Conservation (phyloP, 2,113 vertebrate genomes). For the Deroptyus accipitrinus region DNA sequence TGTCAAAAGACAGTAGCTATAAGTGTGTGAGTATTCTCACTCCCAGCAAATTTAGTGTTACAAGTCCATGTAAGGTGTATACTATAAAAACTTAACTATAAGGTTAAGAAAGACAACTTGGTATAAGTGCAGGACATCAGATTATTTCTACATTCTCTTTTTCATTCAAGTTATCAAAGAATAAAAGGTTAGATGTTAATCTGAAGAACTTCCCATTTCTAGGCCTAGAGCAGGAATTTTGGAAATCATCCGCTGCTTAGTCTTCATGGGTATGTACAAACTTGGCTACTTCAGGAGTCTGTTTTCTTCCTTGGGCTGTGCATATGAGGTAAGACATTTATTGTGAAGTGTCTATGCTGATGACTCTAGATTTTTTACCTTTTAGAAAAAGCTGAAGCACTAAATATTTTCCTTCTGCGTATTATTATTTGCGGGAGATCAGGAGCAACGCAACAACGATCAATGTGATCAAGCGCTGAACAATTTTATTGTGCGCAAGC, state of each 20-base stretch:
- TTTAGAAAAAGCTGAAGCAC: not conserved
- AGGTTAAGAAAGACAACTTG: not conserved
- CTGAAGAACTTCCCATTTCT: not conserved
- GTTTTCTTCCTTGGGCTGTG: slow-evolving; percentile 51
- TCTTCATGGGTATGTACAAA: slow-evolving; percentile 70
- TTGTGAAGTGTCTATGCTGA: not conserved
- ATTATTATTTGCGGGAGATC: not conserved
- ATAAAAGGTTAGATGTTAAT: not conserved
- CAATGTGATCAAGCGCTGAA: too few relatives aligned
- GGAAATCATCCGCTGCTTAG: slow-evolving; percentile 80
- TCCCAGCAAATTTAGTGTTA: not conserved
- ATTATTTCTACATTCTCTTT: not conserved
- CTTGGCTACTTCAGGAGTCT: slow-evolving; percentile 66
- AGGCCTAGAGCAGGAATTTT: slow-evolving; percentile 76
- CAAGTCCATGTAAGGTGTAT: not conserved
- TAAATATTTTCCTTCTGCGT: not conserved
- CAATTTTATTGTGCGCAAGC: too few relatives aligned
- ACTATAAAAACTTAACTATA: not conserved
- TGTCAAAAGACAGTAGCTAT: not conserved
- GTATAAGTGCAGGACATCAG: not conserved
- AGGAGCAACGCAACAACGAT: too few relatives aligned
- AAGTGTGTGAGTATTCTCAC: not conserved
- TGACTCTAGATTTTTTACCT: not conserved
- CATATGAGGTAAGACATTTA: slow-evolving; percentile 80
- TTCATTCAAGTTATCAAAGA: not conserved